phyloP scores from a whole-genome alignment of 2,888 invertebrate genomes.

The Calameuta idolon region DNA sequence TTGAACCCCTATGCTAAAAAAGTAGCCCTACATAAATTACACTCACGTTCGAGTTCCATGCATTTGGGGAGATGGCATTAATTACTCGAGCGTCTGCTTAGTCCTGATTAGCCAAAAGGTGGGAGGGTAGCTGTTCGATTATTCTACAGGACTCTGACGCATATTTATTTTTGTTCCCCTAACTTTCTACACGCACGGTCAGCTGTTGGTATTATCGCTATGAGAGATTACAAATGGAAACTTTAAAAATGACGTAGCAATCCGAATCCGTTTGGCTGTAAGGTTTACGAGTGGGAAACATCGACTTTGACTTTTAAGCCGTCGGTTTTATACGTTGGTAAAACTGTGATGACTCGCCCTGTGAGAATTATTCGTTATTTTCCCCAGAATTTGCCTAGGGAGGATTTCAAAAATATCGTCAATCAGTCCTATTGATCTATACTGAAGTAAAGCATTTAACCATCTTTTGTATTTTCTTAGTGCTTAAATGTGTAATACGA shows the following conservation, averaged over 20 bases:
- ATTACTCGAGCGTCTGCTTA: background rate
- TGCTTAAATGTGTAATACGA: background rate
- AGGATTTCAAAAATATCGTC: background rate
- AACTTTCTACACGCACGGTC: background rate
- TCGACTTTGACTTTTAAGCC: background rate
- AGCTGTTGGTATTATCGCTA: background rate
- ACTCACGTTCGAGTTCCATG: conserved; percentile 1
- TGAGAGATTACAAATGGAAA: background rate
- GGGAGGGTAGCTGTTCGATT: background rate
- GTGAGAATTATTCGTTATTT: background rate
- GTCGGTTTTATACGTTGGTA: background rate
- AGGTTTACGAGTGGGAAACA: background rate
- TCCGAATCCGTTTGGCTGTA: background rate
- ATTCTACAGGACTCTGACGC: background rate
- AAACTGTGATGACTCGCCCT: background rate
- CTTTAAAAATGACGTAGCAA: background rate
- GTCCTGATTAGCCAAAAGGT: background rate
- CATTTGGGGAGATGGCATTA: background rate
- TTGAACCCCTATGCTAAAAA: background rate
- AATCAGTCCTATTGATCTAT: background rate
- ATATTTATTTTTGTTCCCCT: background rate
- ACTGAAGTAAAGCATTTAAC: background rate
- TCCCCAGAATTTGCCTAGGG: too few relatives aligned
- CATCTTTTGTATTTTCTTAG: background rate
- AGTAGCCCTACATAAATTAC: background rate